Evolutionary conservation across 2,797 vertebrate genomes (phyloP).

Genomic region (Ceryle rudis): DNA sequence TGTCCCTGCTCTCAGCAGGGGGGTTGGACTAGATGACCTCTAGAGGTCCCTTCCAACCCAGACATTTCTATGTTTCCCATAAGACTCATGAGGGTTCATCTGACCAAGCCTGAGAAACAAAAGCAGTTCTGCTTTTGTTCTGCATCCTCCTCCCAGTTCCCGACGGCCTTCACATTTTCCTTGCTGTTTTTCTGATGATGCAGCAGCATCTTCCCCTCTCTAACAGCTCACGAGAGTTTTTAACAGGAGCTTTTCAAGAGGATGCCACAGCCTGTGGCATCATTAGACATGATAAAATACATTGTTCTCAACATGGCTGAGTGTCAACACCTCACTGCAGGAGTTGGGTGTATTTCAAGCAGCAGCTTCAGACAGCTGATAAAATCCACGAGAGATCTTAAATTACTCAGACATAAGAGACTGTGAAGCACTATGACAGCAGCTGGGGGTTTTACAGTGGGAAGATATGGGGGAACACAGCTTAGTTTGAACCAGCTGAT

Average conservation of each 20-base stretch:
- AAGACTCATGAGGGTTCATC: neutral
- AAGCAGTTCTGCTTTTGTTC: fast-evolving
- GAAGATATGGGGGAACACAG: neutral
- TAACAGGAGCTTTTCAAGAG: neutral
- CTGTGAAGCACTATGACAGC: fast-evolving
- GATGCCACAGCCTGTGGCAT: neutral
- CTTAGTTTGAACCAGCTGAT: neutral
- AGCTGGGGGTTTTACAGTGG: neutral
- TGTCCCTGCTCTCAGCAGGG: too few species aligned
- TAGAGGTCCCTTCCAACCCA: too few species aligned
- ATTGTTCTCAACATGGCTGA: neutral
- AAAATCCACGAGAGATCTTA: neutral
- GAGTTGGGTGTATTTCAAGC: neutral
- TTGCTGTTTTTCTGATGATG: neutral
- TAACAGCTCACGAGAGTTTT: fast-evolving
- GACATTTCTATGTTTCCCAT: too few species aligned
- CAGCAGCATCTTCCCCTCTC: neutral
- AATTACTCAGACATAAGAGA: neutral
- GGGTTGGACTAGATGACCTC: too few species aligned
- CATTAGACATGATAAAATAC: fast-evolving
- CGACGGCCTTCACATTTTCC: neutral
- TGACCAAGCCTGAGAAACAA: neutral
- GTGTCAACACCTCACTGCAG: neutral
- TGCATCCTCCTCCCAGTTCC: neutral
- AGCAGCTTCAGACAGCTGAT: neutral